phyloP scores from a whole-genome alignment of 2,113 vertebrate genomes.

The Pogona vitticeps region DNA sequence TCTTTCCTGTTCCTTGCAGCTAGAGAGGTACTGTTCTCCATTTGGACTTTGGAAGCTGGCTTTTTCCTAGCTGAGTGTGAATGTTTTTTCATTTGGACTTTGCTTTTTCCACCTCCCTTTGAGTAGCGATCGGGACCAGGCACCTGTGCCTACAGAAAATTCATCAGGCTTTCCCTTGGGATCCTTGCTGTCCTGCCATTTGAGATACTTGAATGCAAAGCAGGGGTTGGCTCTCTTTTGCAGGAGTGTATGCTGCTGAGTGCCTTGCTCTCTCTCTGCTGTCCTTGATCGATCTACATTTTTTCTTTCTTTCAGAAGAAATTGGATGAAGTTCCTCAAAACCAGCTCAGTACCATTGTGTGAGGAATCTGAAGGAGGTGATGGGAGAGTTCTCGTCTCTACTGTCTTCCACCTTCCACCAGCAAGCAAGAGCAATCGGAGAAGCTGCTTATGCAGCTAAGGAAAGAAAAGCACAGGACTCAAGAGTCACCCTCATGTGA shows the following conservation, averaged over 20 bases:
- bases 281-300: conserved; percentile 28
- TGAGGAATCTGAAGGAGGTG: conserved; percentile 54
- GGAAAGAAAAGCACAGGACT: conserved; percentile 24
- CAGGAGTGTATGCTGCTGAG: background rate
- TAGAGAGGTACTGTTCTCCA: background rate
- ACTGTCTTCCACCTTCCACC: background rate
- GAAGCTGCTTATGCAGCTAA: background rate
- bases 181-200: background rate
- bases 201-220: background rate
- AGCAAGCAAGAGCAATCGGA: rapidly evolving
- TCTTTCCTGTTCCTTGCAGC: background rate
- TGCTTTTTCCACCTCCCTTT: background rate
- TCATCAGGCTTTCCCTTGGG: background rate
- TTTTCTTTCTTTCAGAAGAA: conserved; percentile 54
- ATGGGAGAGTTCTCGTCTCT: background rate
- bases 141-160: background rate
- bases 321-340: conserved; percentile 54
- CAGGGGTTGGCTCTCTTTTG: background rate
- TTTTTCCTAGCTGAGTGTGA: background rate
- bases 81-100: background rate
- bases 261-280: background rate
- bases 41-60: conserved; percentile 2
- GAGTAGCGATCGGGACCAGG: background rate
- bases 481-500: background rate
- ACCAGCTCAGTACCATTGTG: conserved; percentile 21